These are phyloP conservation scores for Gallinago media DNA, from an alignment of 2,113 vertebrate species.

Conservation along the genomic window DNA sequence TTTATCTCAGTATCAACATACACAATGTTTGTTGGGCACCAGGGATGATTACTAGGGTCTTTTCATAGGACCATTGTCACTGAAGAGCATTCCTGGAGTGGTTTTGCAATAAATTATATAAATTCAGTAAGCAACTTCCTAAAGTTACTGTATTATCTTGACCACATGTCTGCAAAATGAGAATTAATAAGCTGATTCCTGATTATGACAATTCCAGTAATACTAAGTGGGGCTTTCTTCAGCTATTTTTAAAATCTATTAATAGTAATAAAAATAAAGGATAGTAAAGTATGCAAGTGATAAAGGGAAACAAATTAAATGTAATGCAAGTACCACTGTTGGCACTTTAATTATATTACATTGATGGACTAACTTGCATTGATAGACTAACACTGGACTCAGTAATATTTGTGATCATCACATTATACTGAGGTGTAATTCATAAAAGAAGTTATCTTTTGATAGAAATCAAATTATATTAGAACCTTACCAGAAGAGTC, in stretches of 20 bases:
- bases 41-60: neutral
- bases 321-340: neutral
- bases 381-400: neutral
- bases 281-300: neutral
- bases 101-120: neutral
- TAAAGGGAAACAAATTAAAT: neutral
- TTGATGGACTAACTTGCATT: neutral
- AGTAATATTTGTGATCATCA: neutral
- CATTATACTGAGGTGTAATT: neutral
- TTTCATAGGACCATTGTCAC: neutral
- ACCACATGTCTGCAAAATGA: neutral
- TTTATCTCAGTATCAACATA: neutral
- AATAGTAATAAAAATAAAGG: neutral
- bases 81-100: neutral
- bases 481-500: neutral
- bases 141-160: neutral
- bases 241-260: neutral
- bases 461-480: neutral
- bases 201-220: neutral
- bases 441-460: neutral
- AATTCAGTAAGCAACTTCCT: neutral
- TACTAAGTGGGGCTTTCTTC: neutral
- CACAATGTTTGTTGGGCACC: neutral
- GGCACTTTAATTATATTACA: neutral
- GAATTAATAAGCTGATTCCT: neutral